Conservation (phyloP, 2,888 invertebrate species). For the Drosophila fulvimacula region DNA sequence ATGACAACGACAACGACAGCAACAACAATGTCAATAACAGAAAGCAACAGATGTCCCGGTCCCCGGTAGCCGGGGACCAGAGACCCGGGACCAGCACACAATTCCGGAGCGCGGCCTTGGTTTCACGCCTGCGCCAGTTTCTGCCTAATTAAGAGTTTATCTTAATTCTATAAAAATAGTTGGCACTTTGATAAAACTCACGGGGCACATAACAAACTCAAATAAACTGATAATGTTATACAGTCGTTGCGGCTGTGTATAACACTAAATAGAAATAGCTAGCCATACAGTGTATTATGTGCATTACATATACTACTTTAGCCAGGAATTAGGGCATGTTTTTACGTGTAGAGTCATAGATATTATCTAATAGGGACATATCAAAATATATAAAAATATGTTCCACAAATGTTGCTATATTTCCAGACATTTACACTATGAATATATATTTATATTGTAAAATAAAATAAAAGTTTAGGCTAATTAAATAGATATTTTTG, state of each 20-base stretch:
- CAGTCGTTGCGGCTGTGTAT: background rate
- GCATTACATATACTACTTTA: background rate
- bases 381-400: too few species aligned
- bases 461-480: too few species aligned
- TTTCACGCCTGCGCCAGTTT: slow-evolving; percentile 16
- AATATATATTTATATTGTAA: too few species aligned
- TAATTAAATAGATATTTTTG: too few species aligned
- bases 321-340: background rate
- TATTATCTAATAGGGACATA: background rate
- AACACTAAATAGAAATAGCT: background rate
- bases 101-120: slow-evolving; percentile 14
- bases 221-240: slow-evolving; percentile 28
- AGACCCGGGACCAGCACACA: slow-evolving; percentile 1
- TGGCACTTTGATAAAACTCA: slow-evolving; percentile 56
- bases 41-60: slow-evolving; percentile 45
- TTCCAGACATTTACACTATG: too few species aligned
- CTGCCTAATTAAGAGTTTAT: slow-evolving; percentile 74
- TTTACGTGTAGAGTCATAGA: background rate
- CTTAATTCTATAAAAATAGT: slow-evolving; percentile 68
- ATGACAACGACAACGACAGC: slow-evolving; percentile 32
- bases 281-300: background rate
- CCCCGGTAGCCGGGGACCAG: background rate
- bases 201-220: slow-evolving; percentile 14
- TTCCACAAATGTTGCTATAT: too few species aligned
- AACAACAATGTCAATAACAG: slow-evolving; percentile 22